Evolutionary conservation across 1,140 invertebrate species (phyloP).

Genomic region (Saccostrea echinata): DNA sequence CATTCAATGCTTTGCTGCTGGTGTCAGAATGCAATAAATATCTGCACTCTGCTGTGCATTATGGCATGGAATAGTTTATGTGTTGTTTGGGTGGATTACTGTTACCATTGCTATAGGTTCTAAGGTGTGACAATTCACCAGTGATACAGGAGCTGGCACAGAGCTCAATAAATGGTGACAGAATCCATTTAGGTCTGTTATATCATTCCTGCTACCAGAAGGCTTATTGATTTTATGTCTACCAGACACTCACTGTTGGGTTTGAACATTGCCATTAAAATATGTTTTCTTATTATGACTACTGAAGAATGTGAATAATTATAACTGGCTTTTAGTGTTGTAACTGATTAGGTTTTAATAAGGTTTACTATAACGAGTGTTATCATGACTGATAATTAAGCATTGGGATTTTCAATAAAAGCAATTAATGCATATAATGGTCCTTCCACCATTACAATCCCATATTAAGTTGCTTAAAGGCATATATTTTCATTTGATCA

Average conservation of each 20-base stretch:
- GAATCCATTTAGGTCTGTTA: conserved; percentile 25
- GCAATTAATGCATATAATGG: not conserved
- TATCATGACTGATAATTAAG: not conserved
- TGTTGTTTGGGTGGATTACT: not conserved
- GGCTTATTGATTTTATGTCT: conserved; percentile 20
- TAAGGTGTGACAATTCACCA: conserved; percentile 2
- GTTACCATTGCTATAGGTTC: not conserved
- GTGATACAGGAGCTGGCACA: not conserved
- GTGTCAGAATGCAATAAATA: not conserved
- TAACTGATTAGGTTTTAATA: not conserved
- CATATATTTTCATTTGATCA: not conserved
- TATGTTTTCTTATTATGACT: not conserved
- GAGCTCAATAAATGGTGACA: not conserved
- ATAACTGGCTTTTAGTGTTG: not conserved
- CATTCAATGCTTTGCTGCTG: not conserved
- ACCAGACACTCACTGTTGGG: not conserved
- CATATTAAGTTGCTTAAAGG: not conserved
- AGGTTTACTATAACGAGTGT: not conserved
- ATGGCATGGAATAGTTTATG: not conserved
- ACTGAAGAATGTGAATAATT: not conserved
- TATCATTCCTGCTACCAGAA: conserved; percentile 3
- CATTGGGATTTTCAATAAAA: not conserved
- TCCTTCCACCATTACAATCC: not conserved
- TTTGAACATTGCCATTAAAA: not conserved
- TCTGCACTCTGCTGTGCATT: not conserved